Base-by-base conservation (phyloP, 1,140 invertebrate species). In the Bombus haemorrhoidalis region DNA sequence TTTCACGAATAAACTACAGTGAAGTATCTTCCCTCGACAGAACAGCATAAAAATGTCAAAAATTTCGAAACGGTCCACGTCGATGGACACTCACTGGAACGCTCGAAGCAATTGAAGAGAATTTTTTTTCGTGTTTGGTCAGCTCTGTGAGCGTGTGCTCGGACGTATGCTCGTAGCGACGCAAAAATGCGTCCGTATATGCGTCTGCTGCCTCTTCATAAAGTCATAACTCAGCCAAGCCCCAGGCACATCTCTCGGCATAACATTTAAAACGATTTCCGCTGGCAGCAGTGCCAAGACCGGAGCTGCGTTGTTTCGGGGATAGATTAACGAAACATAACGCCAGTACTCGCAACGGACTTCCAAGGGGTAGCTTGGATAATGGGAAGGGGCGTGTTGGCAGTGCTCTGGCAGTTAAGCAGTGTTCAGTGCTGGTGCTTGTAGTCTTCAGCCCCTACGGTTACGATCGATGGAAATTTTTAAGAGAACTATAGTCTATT, bases 231-330 rank as follows among this genome's bases (percentile, higher is more conserved):
- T 95, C 93, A 93, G 88, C 90, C 90, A 89, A 91, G 85, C 91
- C 92, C 91, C 91, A 85, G 87, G 91, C 91, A 87, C 93, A 93
- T 94, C 93, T 92, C 93, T 93, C 93, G 91, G 91, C 92, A 94
- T 94, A 95, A 95, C 94, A 95, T 95, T 95, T 94, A 95, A 95
- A 95, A 95, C 94, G 93, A 94, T 95, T 95, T 95, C 93, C 93
- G 92, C 94, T 94, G 94, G 94, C 94, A 94, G 89, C 92, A 89
- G 92, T 94, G 94, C 94, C 94, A 95, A 95, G 94, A 94, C 92
- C 93, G 91, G 92, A 93, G 92, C 92, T 92, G 92, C 92, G 92
- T 94, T 95, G 94, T 94, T 94, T 95, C 93, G 92, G 91, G 93
- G 93, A 94, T 94, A 94, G 94, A 95, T 95, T 95, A 95, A 95